phyloP scores from a whole-genome alignment of 2,797 vertebrate genomes.

The Poeciliopsis turneri region DNA sequence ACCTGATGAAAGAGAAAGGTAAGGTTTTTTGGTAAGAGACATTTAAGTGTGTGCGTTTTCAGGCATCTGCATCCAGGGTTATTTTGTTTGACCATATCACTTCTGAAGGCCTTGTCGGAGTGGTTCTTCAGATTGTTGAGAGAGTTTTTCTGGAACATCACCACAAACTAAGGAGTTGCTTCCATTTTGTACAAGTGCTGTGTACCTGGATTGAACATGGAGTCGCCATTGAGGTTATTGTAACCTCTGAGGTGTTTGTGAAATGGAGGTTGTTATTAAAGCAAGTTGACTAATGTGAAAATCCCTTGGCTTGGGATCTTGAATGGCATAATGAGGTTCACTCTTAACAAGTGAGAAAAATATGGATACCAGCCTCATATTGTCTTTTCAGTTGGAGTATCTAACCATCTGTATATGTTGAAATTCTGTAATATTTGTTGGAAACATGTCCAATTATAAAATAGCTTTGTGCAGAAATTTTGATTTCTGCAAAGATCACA shows the following conservation, averaged over 20 bases:
- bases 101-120: conserved; percentile 35
- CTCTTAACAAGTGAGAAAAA: conserved; percentile 28
- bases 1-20: conserved; percentile 99
- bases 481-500: conserved; percentile 26
- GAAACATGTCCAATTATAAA: conserved; percentile 25
- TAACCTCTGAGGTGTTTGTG: conserved; percentile 49
- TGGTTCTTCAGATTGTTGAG: conserved; percentile 46
- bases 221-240: conserved; percentile 22
- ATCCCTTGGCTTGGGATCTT: conserved; percentile 38
- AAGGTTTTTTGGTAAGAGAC: conserved; percentile 60
- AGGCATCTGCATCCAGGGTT: conserved; percentile 24
- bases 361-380: conserved; percentile 7
- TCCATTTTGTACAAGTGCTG: conserved; percentile 56
- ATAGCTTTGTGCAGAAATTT: conserved; percentile 41
- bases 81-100: conserved; percentile 56
- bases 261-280: conserved; percentile 50
- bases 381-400: conserved; percentile 27
- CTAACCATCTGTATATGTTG: conserved; percentile 25
- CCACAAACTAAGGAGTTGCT: conserved; percentile 49
- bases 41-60: background rate
- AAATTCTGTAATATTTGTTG: conserved; percentile 20
- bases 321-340: conserved; percentile 40
- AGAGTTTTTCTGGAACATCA: conserved; percentile 43
- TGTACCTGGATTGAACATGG: conserved; percentile 48
- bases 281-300: conserved; percentile 39